Base-by-base conservation (phyloP, 2,888 invertebrate species). In the Malthinus flaveolus region DNA sequence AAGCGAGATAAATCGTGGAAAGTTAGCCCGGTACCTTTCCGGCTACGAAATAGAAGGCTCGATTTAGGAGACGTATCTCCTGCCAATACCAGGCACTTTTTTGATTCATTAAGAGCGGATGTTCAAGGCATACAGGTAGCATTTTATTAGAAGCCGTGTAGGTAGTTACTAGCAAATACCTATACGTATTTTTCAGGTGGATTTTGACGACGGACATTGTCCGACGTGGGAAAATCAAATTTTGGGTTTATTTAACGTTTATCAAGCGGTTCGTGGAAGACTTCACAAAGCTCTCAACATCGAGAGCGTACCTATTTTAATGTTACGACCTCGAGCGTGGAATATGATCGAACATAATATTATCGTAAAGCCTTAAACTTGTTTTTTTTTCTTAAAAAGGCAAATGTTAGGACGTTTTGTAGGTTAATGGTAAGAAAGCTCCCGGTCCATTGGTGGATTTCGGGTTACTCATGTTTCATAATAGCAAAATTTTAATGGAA, bases 141-240 rank as follows among this genome's bases (percentile, higher is more conserved):
- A 46, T 7, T 4, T 46, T 4, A 46, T 32, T 32, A 11, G 8
- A 12, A 12, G 10, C 12, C 39, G 15, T 44, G 3, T 44, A 23
- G 15, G 9, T n/a, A 3, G 2, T 23, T 9, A 44, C 3, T 8
- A 7, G 3, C n/a, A 35, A 49, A 35, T 11, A 44, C 46, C 37
- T n/a, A n/a, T n/a, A n/a, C 53, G 37, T 59, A n/a, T n/a, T n/a
- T n/a, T 66, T n/a, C 51, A 74, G 76, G 74, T 80, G 6, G 87
- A 88, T 71, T 87, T 87, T 76, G 87, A 87, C 64, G 89, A 89
- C 78, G 88, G 88, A 0, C 87, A 87, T 71, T 88, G 88, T 62
- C 89, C 89, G 0, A 86, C 86, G 0, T 89, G 89, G 89, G 78
- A 75, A 58, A 89, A 88, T 70, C 87, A 87, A 73, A 77, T 89